phyloP scores from a whole-genome alignment of 2,888 invertebrate genomes.

The Caenorhabditis panamensis region DNA sequence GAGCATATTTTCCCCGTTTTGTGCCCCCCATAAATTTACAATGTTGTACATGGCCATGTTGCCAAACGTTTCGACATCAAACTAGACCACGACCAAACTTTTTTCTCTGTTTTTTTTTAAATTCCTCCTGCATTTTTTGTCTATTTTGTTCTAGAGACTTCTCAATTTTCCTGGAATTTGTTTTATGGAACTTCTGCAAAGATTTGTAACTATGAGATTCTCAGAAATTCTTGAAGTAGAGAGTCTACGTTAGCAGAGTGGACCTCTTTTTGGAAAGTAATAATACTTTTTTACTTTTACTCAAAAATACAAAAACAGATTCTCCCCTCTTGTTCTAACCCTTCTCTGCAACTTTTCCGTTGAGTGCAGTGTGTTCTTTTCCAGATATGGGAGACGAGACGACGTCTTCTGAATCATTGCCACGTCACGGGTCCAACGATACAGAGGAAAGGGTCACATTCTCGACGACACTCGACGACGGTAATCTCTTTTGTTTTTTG shows the following conservation, averaged over 20 bases:
- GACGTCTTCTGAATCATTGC: conserved; percentile 28
- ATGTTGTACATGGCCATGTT: background rate
- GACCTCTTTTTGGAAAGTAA: too few relatives aligned
- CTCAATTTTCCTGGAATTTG: too few relatives aligned
- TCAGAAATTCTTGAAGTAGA: too few relatives aligned
- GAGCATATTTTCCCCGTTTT: conserved; percentile 8
- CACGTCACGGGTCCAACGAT: conserved; percentile 36
- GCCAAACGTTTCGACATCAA: background rate
- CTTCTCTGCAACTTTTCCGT: background rate
- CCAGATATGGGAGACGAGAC: conserved; percentile 26
- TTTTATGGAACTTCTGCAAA: too few relatives aligned
- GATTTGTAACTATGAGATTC: too few relatives aligned
- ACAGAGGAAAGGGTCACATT: conserved; percentile 39
- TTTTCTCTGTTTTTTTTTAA: background rate
- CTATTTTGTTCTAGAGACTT: too few relatives aligned
- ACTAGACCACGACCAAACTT: too few relatives aligned
- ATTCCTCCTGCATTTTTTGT: too few relatives aligned
- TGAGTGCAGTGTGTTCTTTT: background rate
- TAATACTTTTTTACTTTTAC: too few relatives aligned
- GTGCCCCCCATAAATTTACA: background rate
- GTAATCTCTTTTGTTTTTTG: background rate
- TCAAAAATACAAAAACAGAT: too few relatives aligned
- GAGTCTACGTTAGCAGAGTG: too few relatives aligned
- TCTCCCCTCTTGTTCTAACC: too few relatives aligned
- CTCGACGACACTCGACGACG: conserved; percentile 43